phyloP scores from a whole-genome alignment of 1,140 invertebrate genomes.

The Trichonephila inaurata region DNA sequence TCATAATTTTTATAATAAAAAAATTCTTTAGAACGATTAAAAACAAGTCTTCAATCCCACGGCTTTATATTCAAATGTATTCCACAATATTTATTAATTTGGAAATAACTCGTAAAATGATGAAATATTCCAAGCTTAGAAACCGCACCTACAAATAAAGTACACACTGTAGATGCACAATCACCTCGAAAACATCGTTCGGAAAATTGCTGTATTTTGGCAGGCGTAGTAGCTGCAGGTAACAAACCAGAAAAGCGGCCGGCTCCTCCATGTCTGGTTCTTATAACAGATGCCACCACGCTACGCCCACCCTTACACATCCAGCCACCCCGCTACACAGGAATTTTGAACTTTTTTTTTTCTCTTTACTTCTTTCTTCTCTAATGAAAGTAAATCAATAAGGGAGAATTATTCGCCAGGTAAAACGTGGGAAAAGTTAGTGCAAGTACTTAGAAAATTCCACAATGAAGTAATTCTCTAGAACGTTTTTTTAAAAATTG shows the following conservation, averaged over 20 bases:
- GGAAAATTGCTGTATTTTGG: not conserved
- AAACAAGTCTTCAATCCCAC: no score
- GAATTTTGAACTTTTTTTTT: not conserved
- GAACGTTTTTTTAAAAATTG: no score
- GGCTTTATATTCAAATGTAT: no score
- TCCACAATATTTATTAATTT: no score
- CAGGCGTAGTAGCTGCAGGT: conserved; percentile 22
- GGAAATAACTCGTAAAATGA: not conserved
- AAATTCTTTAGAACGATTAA: no score
- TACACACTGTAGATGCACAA: not conserved
- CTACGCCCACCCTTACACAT: conserved; percentile 16
- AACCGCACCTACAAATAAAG: not conserved
- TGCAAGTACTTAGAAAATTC: no score
- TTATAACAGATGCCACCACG: conserved; percentile 28
- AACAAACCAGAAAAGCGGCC: conserved; percentile 24
- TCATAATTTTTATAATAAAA: no score
- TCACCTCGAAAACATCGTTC: not conserved
- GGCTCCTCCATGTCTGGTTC: conserved; percentile 53
- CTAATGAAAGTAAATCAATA: conserved; percentile 26
- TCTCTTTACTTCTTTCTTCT: not conserved
- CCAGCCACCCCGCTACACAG: conserved; percentile 12
- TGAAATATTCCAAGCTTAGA: not conserved
- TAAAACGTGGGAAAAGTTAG: not conserved
- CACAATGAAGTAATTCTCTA: no score
- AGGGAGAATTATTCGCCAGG: not conserved